Evolutionary conservation across 2,113 vertebrate genomes (phyloP), one percentile per base, ranked within the genome.

Genomic region (Hystrix cristata): DNA sequence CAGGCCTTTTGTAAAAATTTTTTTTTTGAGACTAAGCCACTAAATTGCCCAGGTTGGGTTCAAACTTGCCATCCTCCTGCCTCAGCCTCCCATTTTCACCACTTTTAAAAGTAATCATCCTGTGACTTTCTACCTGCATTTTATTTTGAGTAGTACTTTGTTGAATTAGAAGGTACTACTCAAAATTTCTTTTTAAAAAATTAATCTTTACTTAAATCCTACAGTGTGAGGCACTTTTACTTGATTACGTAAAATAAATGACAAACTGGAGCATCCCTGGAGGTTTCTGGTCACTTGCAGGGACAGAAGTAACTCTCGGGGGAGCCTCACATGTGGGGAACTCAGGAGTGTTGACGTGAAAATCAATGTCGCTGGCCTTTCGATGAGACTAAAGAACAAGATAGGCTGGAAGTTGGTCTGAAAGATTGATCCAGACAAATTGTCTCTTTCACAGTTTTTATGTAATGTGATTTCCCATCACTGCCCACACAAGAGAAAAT

Each of bases 391-490:
- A 31, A 93, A 84, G 51, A 84, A 88, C 23, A 74, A 67, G 38
- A 9, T 34, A 51, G 62, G 53, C 1, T 72, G 11, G 60, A 65
- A 79, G 60, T 72, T 48, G 31, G 19, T 65, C 81, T 90, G 29
- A 55, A 57, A 80, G 48, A 93, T 3, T n/a, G 86, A 96, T 95
- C 57, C 29, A 74, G 87, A 90, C 34, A 60, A 95, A 87, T 21
- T 19, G 67, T 62, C 43, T 6, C 0, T 67, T 78, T 13, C 25
- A 31, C 38, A n/a, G 15, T 21, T 91, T 74, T 87, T 43, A 57
- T 7, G 25, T 62, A 60, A 57, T 2, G 5, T 8, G 83, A 85
- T 91, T 96, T 88, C 51, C 48, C 65, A 55, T 18, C 25, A 19
- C 79, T 83, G 67, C 55, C 86, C 46, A 74, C 57, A 91, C 67